Evolutionary conservation across 1,140 invertebrate species (phyloP), one percentile per base, ranked within the genome.

Genomic region (Aphelenchoides avenae): DNA sequence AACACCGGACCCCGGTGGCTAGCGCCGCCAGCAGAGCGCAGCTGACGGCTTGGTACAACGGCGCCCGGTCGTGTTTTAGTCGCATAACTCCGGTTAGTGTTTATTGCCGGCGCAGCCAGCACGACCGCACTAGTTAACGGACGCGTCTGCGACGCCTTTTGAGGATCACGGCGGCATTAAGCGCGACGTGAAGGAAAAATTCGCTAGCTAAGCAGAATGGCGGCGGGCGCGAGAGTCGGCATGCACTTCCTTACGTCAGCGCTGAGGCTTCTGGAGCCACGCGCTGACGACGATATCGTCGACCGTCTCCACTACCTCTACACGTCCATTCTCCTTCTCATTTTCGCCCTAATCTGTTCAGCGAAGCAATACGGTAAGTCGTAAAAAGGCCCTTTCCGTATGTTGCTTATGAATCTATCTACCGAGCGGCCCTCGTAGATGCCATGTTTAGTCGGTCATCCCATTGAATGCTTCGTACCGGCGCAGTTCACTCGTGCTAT

Each of bases 271-370:
- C 56, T 75, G 9, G 73, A 75, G 49, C 75, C 75, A 20, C 63
- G 73, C n/a, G 78, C 80, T 39, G 81, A 82, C 64, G 81, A 82
- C 71, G 81, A 82, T 58, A 73, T 65, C 55, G 63, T 82, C 30
- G 81, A 82, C 67, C 69, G 81, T 18, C 64, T 82, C 20, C 80
- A 81, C 58, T 81, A 83, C 64, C 71, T 80, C 33, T 82, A 81
- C 61, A 82, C 81, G 11, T 78, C 79, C n/a, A 78, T 79, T 29
- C 72, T 82, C 15, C 66, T 82, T 5, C 74, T 82, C 33, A 78
- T 82, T 61, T 82, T 82, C 61, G 80, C 81, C 1, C 68, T 82
- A 15, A 67, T 82, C 9, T 80, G 81, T 31, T 80, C 80, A 34
- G 80, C 80, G 24, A 77, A 80, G 40, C 81, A 81, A 61, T 83